phyloP scores from a whole-genome alignment of 2,888 invertebrate species.

The Ctena decussata region DNA sequence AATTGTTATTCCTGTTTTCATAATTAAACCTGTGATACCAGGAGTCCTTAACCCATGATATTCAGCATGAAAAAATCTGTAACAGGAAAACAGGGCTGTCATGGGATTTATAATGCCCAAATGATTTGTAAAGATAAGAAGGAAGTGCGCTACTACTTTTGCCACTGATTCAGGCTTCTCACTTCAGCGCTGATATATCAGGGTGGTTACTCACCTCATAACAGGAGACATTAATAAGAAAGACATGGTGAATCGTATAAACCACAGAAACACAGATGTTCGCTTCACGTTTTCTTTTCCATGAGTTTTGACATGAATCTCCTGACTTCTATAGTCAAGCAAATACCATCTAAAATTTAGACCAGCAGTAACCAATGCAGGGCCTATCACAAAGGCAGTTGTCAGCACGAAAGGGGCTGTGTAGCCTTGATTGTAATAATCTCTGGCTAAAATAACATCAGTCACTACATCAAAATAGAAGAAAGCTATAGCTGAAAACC shows the following conservation, averaged over 20 bases:
- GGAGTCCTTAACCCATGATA: too few relatives aligned
- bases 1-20: too few relatives aligned
- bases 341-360: constrained; percentile 79
- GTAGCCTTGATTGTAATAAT: constrained; percentile 69
- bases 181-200: too few relatives aligned
- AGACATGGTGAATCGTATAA: constrained; percentile 75
- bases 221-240: constrained; percentile 79
- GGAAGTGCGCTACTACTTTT: too few relatives aligned
- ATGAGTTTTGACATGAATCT: constrained; percentile 51
- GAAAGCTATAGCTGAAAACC: constrained; percentile 70
- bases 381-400: constrained; percentile 71
- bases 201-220: constrained; percentile 74
- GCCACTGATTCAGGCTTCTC: too few relatives aligned
- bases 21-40: too few relatives aligned
- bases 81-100: too few relatives aligned
- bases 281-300: constrained; percentile 60
- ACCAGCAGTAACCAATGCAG: constrained; percentile 74
- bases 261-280: constrained; percentile 66
- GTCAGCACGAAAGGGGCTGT: constrained; percentile 73
- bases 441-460: constrained; percentile 74
- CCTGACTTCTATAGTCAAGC: constrained; percentile 75
- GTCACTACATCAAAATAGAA: constrained; percentile 78
- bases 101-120: too few relatives aligned
- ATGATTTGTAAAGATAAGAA: too few relatives aligned
- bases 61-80: too few relatives aligned